These are phyloP conservation scores for Sinhomidia bicolor DNA, from an alignment of 2,888 invertebrate genomes.

Conservation along the genomic window DNA sequence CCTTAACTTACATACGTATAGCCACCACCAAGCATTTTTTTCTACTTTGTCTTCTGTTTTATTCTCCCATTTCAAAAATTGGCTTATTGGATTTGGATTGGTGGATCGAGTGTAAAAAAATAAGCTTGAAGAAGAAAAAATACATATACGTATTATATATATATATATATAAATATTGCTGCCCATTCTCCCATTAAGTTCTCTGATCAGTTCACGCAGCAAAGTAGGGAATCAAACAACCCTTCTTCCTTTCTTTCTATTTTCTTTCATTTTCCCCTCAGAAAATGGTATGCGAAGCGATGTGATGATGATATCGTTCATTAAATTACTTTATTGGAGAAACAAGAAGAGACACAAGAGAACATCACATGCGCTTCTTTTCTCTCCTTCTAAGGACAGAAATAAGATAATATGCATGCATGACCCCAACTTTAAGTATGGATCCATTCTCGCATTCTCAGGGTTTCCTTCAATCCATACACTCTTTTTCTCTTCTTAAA, in stretches of 20 bases:
- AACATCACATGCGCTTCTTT: background rate
- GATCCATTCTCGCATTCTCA: background rate
- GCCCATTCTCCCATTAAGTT: background rate
- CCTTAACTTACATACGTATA: background rate
- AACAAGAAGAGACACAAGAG: background rate
- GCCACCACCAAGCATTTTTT: background rate
- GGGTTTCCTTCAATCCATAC: slow-evolving; percentile 15
- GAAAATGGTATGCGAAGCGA: slow-evolving; percentile 9
- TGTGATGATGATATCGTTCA: slow-evolving; percentile 42
- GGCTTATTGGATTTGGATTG: slow-evolving; percentile 56
- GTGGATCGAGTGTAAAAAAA: slow-evolving; percentile 44
- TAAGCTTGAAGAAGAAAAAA: slow-evolving; percentile 48
- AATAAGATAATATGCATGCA: slow-evolving; percentile 65
- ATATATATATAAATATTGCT: no score
- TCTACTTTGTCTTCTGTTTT: slow-evolving; percentile 24
- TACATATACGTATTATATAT: no score
- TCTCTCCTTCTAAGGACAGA: background rate
- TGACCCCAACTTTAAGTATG: slow-evolving; percentile 34
- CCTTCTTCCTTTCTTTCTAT: background rate
- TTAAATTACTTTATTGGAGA: slow-evolving; percentile 32
- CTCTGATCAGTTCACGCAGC: slow-evolving; percentile 22
- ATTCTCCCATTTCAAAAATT: slow-evolving; percentile 38
- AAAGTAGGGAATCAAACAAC: slow-evolving; percentile 11
- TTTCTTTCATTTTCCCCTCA: slow-evolving; percentile 25
- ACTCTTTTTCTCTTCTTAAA: slow-evolving; percentile 33